phyloP scores from a whole-genome alignment of 2,797 vertebrate genomes.

The Lagodon rhomboides region DNA sequence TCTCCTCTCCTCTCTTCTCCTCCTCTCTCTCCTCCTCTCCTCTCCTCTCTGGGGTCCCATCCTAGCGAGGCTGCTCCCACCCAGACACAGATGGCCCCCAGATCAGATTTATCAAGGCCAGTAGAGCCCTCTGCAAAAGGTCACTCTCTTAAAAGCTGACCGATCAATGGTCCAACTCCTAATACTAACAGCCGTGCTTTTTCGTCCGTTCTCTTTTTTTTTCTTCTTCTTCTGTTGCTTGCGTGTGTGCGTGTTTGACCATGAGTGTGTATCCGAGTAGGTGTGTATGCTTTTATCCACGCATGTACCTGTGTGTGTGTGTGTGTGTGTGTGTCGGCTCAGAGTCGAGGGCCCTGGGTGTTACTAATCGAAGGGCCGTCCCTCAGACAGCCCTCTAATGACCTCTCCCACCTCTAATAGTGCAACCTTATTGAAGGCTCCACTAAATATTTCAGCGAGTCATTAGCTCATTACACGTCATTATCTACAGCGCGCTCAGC shows the following conservation, averaged over 20 bases:
- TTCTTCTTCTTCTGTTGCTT: not conserved
- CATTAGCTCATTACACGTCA: conserved; percentile 88
- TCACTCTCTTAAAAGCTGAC: conserved; percentile 93
- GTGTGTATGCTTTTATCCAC: conserved; percentile 60
- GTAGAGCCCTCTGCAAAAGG: conserved; percentile 91
- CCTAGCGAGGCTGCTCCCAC: conserved; percentile 70
- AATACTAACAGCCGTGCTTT: conserved; percentile 78
- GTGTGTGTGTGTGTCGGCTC: conserved; percentile 26
- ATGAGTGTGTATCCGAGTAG: conserved; percentile 52
- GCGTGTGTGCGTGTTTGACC: conserved; percentile 50
- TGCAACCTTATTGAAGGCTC: conserved; percentile 77
- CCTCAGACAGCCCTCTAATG: conserved; percentile 77
- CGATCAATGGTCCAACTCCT: conserved; percentile 89
- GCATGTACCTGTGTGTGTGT: conserved; percentile 51
- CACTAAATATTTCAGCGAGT: conserved; percentile 89
- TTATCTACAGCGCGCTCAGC: conserved; percentile 82
- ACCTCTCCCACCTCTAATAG: conserved; percentile 81
- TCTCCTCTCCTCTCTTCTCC: conserved; percentile 19
- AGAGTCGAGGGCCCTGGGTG: conserved; percentile 70
- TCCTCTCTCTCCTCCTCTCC: conserved; percentile 16
- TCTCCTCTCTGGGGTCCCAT: conserved; percentile 82
- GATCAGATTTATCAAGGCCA: conserved; percentile 94
- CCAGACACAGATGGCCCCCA: conserved; percentile 90
- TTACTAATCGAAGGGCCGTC: conserved; percentile 82
- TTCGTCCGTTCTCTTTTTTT: conserved; percentile 37